Percentiles rank a stretch among this genome's conserved stretches.
Conservation (phyloP, 1,140 invertebrate species). For the Piezodorus guildinii region DNA sequence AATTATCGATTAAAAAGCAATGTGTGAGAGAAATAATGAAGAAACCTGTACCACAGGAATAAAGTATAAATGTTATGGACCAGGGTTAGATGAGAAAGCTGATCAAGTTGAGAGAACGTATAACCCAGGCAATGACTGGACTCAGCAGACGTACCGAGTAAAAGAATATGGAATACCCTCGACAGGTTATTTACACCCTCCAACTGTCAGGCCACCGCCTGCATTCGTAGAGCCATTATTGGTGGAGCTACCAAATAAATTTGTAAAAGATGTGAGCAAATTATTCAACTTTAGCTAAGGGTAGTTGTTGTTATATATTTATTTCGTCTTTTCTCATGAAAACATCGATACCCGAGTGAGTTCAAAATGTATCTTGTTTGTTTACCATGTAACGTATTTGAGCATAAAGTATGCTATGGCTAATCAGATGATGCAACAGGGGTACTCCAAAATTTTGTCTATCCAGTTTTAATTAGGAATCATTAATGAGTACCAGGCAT, state of each 20-base stretch:
- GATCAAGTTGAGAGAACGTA: no score
- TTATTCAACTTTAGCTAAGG: not conserved
- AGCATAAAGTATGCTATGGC: no score
- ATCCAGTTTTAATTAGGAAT: no score
- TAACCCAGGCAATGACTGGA: no score
- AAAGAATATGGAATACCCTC: not conserved
- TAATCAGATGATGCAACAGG: no score
- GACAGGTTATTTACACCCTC: not conserved
- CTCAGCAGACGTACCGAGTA: not conserved
- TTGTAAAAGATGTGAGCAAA: not conserved
- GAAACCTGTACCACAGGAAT: not conserved
- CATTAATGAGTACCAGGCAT: no score
- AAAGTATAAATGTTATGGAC: not conserved
- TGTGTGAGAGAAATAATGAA: conserved; percentile 1
- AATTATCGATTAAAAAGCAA: not conserved
- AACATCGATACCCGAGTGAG: no score
- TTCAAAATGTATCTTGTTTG: no score
- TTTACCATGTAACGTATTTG: no score
- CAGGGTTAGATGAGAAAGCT: not conserved
- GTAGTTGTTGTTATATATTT: not conserved
- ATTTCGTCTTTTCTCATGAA: no score
- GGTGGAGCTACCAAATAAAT: not conserved
- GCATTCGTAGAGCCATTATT: not conserved
- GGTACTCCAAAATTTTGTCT: no score
- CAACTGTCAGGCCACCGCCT: not conserved